Base-by-base conservation (phyloP, 2,113 vertebrate species). In the Bufo bufo region DNA sequence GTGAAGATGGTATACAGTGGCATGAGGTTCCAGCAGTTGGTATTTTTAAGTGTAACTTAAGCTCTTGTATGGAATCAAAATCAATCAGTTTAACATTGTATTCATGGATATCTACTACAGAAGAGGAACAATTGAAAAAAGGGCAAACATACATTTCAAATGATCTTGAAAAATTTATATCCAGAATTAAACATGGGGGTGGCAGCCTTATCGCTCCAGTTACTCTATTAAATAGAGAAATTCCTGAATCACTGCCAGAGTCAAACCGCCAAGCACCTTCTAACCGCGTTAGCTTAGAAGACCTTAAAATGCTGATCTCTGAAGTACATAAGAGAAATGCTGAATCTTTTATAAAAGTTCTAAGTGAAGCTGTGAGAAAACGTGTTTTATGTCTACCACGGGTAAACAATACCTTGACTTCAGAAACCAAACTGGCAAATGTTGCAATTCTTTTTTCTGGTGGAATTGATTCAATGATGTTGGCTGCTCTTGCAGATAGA, bases 381-480 rank as follows among this genome's bases (percentile, higher is more conserved):
- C 95, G 98, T 0, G 97, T 97, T 87, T 93, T 95, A 50, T 93
- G 89, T 85, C 91, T 97, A 75, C 93, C 90, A 0, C 90, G 92
- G 83, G 89, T 47, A 20, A 19, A 81, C 49, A 50, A 86, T 61
- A 43, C 5, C n/a, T n/a, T 87, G 74, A 6, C 74, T 59, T 54
- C 50, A 43, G 3, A 11, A 1, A 11, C 61, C 45, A 90, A 90
- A 23, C 88, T 87, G 61, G 96, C 97, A 4, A 89, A 90, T 0
- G 23, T 99, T 13, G 98, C 97, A 0, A 84, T 99, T 47, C 96
- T 99, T 0, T 99, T 99, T 90, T 99, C 98, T 59, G 98, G 98
- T 72, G 98, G 98, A 0, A 85, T 99, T 20, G 98, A 99, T 91
- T 99, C 97, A 0, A 97, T 99, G 95, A 93, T 98, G 85, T 91